Conservation (phyloP, 2,888 invertebrate genomes). For the Drosophila atroscutellata region DNA sequence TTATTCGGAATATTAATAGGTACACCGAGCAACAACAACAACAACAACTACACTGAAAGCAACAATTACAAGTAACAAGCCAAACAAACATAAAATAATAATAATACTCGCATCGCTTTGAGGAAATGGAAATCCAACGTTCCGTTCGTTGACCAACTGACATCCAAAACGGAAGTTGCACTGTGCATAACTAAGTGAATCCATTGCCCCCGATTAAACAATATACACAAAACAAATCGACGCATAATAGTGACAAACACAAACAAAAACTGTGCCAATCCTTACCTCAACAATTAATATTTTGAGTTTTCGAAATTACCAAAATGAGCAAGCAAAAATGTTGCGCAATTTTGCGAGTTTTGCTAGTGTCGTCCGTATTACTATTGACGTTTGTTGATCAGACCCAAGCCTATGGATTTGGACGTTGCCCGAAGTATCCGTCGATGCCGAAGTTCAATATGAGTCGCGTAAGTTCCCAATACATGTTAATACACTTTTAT, state of each 20-base stretch:
- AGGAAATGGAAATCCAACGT: conserved; percentile 54
- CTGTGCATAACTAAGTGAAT: conserved; percentile 51
- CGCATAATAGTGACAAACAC: conserved; percentile 7
- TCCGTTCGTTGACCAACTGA: conserved; percentile 69
- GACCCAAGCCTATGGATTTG: conserved; percentile 86
- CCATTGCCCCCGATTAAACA: conserved; percentile 8
- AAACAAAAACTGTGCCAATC: conserved; percentile 36
- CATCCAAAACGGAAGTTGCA: conserved; percentile 46
- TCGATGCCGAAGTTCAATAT: conserved; percentile 89
- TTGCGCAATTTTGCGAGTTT: conserved; percentile 32
- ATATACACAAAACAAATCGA: conserved; percentile 27
- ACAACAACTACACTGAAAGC: conserved; percentile 13
- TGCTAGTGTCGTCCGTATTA: conserved; percentile 47
- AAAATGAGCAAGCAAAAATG: conserved; percentile 46
- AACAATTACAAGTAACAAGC: conserved; percentile 23
- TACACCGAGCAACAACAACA: conserved; percentile 16
- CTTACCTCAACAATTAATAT: conserved; percentile 1
- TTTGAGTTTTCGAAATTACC: conserved; percentile 6
- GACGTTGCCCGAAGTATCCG: conserved; percentile 89
- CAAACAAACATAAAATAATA: background rate
- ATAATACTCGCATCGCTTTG: conserved; percentile 22
- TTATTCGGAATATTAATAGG: conserved; percentile 64
- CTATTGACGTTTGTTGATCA: conserved; percentile 46
- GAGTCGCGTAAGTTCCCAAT: conserved; percentile 86
- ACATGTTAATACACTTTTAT: conserved; percentile 5